These are phyloP conservation scores for Nasua narica DNA, from an alignment of 2,797 vertebrate genomes.

Conservation along the genomic window DNA sequence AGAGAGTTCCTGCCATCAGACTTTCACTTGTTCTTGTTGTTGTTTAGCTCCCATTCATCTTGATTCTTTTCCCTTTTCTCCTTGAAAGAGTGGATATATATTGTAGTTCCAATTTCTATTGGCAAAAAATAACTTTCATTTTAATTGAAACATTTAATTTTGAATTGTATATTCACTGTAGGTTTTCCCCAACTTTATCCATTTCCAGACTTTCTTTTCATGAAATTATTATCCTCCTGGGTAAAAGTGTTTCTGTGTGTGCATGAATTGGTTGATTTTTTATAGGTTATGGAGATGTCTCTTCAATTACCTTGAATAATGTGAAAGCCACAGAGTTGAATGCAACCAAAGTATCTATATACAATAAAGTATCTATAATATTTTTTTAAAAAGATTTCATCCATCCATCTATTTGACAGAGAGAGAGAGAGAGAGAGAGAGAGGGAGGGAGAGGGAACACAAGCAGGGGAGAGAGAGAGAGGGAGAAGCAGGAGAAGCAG, in stretches of 20 bases:
- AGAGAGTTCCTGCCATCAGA: conserved; percentile 60
- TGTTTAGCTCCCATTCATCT: conserved; percentile 47
- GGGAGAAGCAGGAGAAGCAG: too few relatives aligned
- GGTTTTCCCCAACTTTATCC: conserved; percentile 34
- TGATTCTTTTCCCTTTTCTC: conserved; percentile 48
- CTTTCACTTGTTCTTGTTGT: conserved; percentile 67
- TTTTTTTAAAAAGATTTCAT: not conserved
- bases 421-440: too few relatives aligned
- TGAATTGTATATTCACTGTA: conserved; percentile 30
- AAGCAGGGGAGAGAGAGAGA: too few relatives aligned
- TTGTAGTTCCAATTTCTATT: conserved; percentile 62
- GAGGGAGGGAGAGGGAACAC: too few relatives aligned
- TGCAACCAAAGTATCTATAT: not conserved
- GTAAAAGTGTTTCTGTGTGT: conserved; percentile 24
- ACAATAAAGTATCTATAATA: too few relatives aligned
- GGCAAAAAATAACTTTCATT: not conserved
- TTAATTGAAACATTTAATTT: conserved; percentile 64
- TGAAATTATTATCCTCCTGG: conserved; percentile 9
- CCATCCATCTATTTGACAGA: too few relatives aligned
- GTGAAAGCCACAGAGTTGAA: not conserved
- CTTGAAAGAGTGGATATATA: conserved; percentile 57
- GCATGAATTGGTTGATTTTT: not conserved
- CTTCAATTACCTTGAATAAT: not conserved
- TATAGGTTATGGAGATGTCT: not conserved
- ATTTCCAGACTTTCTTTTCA: conserved; percentile 27